These are phyloP conservation scores for Camponotus floridanus DNA, from an alignment of 1,140 invertebrate genomes.

Conservation along the genomic window DNA sequence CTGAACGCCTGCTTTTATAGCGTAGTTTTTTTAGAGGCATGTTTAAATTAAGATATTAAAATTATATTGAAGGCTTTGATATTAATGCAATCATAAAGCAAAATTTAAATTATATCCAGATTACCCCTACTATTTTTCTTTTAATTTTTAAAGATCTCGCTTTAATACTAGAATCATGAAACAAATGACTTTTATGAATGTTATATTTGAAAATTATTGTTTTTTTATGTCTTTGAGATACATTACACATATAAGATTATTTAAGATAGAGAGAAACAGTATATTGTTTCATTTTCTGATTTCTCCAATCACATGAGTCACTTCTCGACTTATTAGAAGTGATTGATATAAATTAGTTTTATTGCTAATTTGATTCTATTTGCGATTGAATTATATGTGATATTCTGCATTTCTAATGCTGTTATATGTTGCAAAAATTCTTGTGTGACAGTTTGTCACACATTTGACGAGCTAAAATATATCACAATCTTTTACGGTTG, in stretches of 20 bases:
- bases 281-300: too few relatives aligned
- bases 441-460: conserved; percentile 7
- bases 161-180: too few relatives aligned
- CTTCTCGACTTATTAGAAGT: not conserved
- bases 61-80: too few relatives aligned
- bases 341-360: not conserved
- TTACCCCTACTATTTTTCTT: too few relatives aligned
- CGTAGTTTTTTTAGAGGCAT: not conserved
- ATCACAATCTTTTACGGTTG: not conserved
- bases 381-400: not conserved
- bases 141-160: too few relatives aligned
- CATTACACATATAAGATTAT: not conserved
- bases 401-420: not conserved
- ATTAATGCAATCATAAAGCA: too few relatives aligned
- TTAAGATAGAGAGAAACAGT: not conserved
- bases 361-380: not conserved
- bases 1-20: not conserved
- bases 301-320: not conserved
- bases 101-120: too few relatives aligned
- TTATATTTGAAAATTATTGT: too few relatives aligned
- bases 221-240: too few relatives aligned
- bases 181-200: too few relatives aligned
- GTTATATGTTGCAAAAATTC: not conserved
- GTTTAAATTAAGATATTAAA: not conserved
- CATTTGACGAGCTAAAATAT: not conserved